These are phyloP conservation scores for Nomada lathburiana DNA, from an alignment of 2,888 invertebrate genomes.

Conservation along the genomic window DNA sequence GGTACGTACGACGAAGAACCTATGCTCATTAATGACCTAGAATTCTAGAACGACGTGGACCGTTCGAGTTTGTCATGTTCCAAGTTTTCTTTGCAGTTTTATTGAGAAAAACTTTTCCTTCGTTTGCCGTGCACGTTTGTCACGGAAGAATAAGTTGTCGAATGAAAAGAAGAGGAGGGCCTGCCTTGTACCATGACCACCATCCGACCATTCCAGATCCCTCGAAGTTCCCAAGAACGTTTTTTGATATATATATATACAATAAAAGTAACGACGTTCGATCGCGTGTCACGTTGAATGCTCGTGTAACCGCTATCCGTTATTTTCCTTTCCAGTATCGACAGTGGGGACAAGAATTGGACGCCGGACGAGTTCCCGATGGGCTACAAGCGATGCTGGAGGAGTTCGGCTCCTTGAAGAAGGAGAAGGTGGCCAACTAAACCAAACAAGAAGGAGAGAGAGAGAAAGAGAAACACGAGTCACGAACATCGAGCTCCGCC, in stretches of 20 bases:
- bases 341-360: slow-evolving; percentile 92
- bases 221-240: slow-evolving; percentile 19
- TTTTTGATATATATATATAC: slow-evolving; percentile 23
- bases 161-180: slow-evolving; percentile 17
- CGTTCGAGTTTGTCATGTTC: not conserved
- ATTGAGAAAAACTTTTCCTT: not conserved
- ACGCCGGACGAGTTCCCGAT: slow-evolving; percentile 92
- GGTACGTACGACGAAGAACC: slow-evolving; percentile 6
- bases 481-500: slow-evolving; percentile 50
- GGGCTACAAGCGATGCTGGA: slow-evolving; percentile 91
- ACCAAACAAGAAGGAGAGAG: slow-evolving; percentile 27
- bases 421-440: slow-evolving; percentile 85
- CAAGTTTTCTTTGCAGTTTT: slow-evolving; percentile 11
- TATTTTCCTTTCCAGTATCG: slow-evolving; percentile 88
- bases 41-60: not conserved
- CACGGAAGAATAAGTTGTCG: not conserved
- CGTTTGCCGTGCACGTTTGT: not conserved
- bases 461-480: slow-evolving; percentile 53
- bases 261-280: slow-evolving; percentile 29
- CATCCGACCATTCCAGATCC: slow-evolving; percentile 27
- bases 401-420: slow-evolving; percentile 90
- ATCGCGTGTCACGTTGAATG: slow-evolving; percentile 11
- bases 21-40: not conserved
- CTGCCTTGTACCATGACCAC: not conserved
- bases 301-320: slow-evolving; percentile 43